These are phyloP conservation scores for Bergia puertoricense DNA, from an alignment of 92 coral and sea anemone genomes.

Conservation along the genomic window DNA sequence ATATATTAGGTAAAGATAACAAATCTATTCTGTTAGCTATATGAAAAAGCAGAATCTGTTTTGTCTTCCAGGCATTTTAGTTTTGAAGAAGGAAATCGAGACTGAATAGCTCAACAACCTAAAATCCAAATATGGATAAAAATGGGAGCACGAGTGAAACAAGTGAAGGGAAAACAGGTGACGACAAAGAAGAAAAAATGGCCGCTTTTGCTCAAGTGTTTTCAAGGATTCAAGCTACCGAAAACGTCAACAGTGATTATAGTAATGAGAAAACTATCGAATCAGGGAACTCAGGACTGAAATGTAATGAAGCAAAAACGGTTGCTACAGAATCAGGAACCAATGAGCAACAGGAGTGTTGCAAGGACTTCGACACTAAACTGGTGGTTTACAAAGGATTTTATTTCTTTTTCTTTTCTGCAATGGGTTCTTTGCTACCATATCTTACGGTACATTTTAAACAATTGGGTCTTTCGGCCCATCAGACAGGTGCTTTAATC, in stretches of 20 bases:
- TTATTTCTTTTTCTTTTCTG: constrained; percentile 86
- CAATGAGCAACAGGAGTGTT: constrained; percentile 44
- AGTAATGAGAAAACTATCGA: background rate
- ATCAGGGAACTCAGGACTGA: background rate
- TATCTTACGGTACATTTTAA: constrained; percentile 91
- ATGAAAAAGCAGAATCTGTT: background rate
- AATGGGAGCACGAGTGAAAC: background rate
- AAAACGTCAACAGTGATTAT: background rate
- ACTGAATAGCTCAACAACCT: background rate
- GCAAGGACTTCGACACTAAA: constrained; percentile 55
- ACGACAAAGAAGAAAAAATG: background rate
- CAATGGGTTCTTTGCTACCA: constrained; percentile 86
- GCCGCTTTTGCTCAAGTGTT: constrained; percentile 23
- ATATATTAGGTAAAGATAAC: background rate
- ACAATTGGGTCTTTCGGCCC: constrained; percentile 92
- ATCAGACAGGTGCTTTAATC: constrained; percentile 83
- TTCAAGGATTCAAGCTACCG: background rate
- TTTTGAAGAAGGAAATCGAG: constrained; percentile 1
- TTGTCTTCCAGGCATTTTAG: background rate
- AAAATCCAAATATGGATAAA: background rate
- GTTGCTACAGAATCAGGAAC: background rate
- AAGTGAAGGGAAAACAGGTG: background rate
- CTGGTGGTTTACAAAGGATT: constrained; percentile 79
- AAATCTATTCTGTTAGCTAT: background rate
- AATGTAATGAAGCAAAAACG: background rate